phyloP scores from a whole-genome alignment of 2,888 invertebrate genomes.

The Ennomos fuscantarius region DNA sequence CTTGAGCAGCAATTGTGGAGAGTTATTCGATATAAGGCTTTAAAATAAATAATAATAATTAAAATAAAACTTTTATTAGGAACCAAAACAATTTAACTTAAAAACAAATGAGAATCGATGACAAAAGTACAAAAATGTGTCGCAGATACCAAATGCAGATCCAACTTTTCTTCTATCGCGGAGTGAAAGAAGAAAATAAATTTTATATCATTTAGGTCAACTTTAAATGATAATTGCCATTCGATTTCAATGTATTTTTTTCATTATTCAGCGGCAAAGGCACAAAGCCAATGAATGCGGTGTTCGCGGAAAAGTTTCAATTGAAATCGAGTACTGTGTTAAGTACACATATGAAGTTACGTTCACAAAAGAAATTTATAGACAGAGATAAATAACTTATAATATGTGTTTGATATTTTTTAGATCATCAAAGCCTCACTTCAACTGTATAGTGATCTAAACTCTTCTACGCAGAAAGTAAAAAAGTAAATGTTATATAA shows the following conservation, averaged over 20 bases:
- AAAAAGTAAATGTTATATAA: conserved; percentile 20
- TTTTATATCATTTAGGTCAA: neutral
- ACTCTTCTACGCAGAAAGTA: conserved; percentile 12
- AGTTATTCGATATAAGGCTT: too few species aligned
- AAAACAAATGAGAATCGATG: too few species aligned
- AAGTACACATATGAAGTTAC: conserved; percentile 25
- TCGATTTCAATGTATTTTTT: conserved; percentile 44
- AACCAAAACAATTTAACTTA: too few species aligned
- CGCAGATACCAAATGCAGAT: too few species aligned
- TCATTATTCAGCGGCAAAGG: conserved; percentile 44
- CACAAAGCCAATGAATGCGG: conserved; percentile 50
- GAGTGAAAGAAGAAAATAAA: too few species aligned
- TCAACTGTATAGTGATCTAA: neutral
- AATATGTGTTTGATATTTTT: neutral
- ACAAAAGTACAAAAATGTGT: too few species aligned
- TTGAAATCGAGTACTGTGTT: conserved; percentile 22
- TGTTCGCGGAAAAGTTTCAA: conserved; percentile 35
- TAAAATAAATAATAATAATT: too few species aligned
- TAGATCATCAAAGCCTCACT: conserved; percentile 1
- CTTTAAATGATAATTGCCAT: conserved; percentile 30
- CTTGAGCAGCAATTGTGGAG: too few species aligned
- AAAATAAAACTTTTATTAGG: too few species aligned
- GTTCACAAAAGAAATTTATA: too few species aligned
- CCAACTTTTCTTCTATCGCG: too few species aligned
- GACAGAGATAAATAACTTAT: neutral